Conservation (phyloP, 2,888 invertebrate genomes). For the Drosophila trichaetosa region DNA sequence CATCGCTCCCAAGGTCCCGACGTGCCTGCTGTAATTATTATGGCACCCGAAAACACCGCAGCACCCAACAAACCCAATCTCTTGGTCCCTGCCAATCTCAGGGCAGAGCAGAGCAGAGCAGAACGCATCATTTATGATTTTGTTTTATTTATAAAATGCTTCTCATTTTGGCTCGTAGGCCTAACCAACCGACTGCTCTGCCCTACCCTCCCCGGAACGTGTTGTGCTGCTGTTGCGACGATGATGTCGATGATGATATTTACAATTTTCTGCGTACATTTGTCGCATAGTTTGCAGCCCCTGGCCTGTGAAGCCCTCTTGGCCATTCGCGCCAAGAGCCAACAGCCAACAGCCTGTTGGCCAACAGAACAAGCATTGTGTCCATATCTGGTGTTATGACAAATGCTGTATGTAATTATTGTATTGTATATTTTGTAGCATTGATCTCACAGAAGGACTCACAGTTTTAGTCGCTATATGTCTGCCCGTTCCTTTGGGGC, state of each 20-base stretch:
- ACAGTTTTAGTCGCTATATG: conserved; percentile 15
- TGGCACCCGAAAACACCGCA: conserved; percentile 59
- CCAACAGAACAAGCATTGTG: conserved; percentile 39
- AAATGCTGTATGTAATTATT: conserved; percentile 81
- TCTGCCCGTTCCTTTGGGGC: conserved; percentile 34
- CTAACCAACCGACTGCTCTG: background rate
- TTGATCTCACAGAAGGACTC: conserved; percentile 50
- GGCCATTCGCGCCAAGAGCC: conserved; percentile 64
- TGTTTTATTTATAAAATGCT: conserved; percentile 79
- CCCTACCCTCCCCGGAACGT: background rate
- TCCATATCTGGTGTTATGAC: conserved; percentile 81
- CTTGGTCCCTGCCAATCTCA: conserved; percentile 15
- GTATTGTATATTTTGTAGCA: conserved; percentile 69
- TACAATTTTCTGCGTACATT: conserved; percentile 74
- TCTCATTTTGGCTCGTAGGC: conserved; percentile 55
- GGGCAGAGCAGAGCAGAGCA: conserved; percentile 12
- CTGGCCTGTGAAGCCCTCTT: conserved; percentile 39
- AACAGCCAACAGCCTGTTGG: conserved; percentile 36
- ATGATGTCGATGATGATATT: conserved; percentile 75
- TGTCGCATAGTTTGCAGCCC: conserved; percentile 66
- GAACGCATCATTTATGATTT: conserved; percentile 76
- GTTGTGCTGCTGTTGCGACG: conserved; percentile 28
- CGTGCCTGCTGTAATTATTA: conserved; percentile 66
- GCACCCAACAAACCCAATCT: conserved; percentile 1
- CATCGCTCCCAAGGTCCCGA: conserved; percentile 45